Evolutionary conservation across 2,888 invertebrate genomes (phyloP), one percentile per base, ranked within the genome.

Genomic region (Heliconius cydno): DNA sequence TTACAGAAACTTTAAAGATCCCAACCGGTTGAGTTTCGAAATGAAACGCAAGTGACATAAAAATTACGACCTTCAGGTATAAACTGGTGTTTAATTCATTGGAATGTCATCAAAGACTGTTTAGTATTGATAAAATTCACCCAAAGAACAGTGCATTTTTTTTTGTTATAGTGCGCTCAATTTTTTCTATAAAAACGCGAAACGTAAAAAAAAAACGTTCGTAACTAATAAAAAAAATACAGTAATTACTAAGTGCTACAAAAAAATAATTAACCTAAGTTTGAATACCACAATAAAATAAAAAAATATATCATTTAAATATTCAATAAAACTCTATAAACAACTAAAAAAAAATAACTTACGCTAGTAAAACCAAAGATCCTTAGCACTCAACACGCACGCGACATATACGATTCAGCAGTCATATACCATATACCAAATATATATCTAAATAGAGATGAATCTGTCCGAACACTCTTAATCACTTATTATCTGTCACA

Each of bases 11-110:
- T 90, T 89, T 89, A 93, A 93, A 92, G 86, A 92, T 90, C 90
- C 88, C 86, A 91, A 94, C 94, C 93, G 93, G 94, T 94, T 93
- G 85, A 84, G 88, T 91, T 90, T 92, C 90, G 90, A 93, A 92
- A 93, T 92, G 89, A 90, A 92, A 90, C 91, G 89, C 90, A 91
- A 90, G 89, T 92, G 92, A 91, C 91, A 92, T 89, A 90, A 92
- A 91, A 92, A 89, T 91, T 86, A 90, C 88, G 91, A 90, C 91
- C 92, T 91, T 92, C 92, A 87, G 86, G 85, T 87, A 86, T 86
- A 84, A 78, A 75, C 84, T 84, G 85, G 85, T 86, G 87, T 87
- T 88, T 89, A 88, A 86, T 85, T 84, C 82, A 83, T 86, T 82
- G 86, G 85, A 85, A 84, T 84, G 85, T 84, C 85, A 85, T 87